Percentiles rank a stretch among this genome's conserved stretches.
phyloP scores from a whole-genome alignment of 2,888 invertebrate genomes.

The Oscheius sp. region DNA sequence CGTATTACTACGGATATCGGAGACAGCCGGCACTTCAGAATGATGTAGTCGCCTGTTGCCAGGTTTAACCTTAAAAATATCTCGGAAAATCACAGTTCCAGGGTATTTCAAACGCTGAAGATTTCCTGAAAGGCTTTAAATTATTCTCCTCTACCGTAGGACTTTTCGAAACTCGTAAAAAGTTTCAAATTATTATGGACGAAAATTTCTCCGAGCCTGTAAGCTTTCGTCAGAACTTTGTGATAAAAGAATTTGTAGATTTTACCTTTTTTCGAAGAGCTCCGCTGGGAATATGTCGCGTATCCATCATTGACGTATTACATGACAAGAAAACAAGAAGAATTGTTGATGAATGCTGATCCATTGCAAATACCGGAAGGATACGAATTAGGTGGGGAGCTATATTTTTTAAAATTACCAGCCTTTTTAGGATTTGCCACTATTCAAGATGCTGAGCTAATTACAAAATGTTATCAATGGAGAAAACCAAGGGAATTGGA shows the following conservation, averaged over 20 bases:
- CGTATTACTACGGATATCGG: not conserved
- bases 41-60: too few species aligned
- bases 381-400: slow-evolving; percentile 6
- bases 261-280: not conserved
- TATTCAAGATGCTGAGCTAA: slow-evolving; percentile 6
- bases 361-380: not conserved
- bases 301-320: slow-evolving; percentile 10
- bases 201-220: not conserved
- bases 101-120: not conserved
- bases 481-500: too few species aligned
- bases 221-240: too few species aligned
- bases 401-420: too few species aligned
- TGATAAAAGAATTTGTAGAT: slow-evolving; percentile 1
- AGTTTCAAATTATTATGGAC: not conserved
- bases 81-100: too few species aligned
- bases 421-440: not conserved
- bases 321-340: slow-evolving; percentile 3
- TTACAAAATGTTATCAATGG: slow-evolving; percentile 6
- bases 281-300: not conserved
- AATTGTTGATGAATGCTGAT: not conserved
- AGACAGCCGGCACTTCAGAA: too few species aligned
- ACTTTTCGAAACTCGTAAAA: not conserved
- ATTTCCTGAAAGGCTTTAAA: not conserved
- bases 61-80: too few species aligned
- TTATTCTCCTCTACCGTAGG: not conserved